A percentile compares a stretch with the other conserved stretches of the same genome.
These are phyloP conservation scores for Helostoma temminkii DNA, from an alignment of 2,797 vertebrate genomes.

Conservation along the genomic window DNA sequence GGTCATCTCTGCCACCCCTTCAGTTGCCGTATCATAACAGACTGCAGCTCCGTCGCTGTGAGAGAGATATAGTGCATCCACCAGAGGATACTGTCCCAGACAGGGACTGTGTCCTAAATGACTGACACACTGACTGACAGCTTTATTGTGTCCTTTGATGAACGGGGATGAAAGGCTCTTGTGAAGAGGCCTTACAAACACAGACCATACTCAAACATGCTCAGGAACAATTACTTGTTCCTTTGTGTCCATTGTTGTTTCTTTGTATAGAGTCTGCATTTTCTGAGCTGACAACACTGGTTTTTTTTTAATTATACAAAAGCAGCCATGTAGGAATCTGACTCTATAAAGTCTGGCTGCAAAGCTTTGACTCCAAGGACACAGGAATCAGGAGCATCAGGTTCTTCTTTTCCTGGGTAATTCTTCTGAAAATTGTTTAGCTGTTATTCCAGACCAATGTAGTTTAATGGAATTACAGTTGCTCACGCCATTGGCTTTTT, in stretches of 20 bases:
- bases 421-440: not conserved
- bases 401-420: not conserved
- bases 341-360: conserved; percentile 39
- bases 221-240: conserved; percentile 50
- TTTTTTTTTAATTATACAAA: conserved; percentile 65
- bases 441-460: conserved; percentile 16
- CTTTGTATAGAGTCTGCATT: conserved; percentile 55
- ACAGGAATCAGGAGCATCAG: conserved; percentile 27
- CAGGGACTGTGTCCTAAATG: conserved; percentile 50
- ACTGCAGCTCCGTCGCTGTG: conserved; percentile 39
- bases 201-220: conserved; percentile 48
- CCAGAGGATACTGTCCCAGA: conserved; percentile 59
- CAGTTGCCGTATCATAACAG: conserved; percentile 52
- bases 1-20: conserved; percentile 62
- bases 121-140: conserved; percentile 75
- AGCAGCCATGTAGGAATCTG: conserved; percentile 38
- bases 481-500: not conserved
- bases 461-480: not conserved
- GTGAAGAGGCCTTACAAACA: conserved; percentile 64
- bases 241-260: conserved; percentile 68
- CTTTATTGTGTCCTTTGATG: conserved; percentile 73
- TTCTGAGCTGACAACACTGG: conserved; percentile 64
- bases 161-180: conserved; percentile 64
- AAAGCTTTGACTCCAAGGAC: conserved; percentile 26
- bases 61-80: conserved; percentile 62